A percentile compares a stretch with the other conserved stretches of the same genome.
These are phyloP conservation scores for Napeogenes inachia DNA, from an alignment of 2,888 invertebrate genomes.

Conservation along the genomic window DNA sequence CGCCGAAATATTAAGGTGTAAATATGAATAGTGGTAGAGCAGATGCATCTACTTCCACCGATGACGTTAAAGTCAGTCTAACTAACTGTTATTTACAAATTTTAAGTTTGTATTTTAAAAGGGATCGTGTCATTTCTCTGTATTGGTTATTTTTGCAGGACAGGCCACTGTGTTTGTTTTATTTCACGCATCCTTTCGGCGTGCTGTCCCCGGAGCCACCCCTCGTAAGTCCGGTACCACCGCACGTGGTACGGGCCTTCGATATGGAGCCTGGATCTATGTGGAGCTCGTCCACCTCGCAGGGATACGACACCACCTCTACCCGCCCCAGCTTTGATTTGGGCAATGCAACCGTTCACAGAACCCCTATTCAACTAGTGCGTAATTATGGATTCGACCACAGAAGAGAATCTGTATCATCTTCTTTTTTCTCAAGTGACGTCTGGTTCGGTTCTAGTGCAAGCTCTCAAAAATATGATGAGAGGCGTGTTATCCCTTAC, in stretches of 20 bases:
- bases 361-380: constrained; percentile 39
- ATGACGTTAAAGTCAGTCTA: constrained; percentile 58
- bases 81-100: no score
- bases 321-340: constrained; percentile 39
- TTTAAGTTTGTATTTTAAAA: no score
- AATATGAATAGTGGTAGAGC: constrained; percentile 55
- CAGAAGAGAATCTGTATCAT: constrained; percentile 45
- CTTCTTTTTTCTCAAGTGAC: constrained; percentile 53
- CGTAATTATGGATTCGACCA: constrained; percentile 38
- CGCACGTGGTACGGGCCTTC: constrained; percentile 40
- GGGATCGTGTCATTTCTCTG: not conserved
- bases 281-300: constrained; percentile 44
- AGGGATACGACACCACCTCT: constrained; percentile 40
- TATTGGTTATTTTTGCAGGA: constrained; percentile 41
- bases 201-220: constrained; percentile 73
- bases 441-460: constrained; percentile 51
- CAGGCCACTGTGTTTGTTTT: constrained; percentile 74
- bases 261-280: constrained; percentile 53
- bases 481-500: constrained; percentile 47
- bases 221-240: constrained; percentile 30
- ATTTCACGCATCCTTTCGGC: constrained; percentile 77
- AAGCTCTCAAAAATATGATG: constrained; percentile 39
- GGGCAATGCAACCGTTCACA: constrained; percentile 43
- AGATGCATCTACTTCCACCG: constrained; percentile 71
- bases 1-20: not conserved